Evolutionary conservation across 2,113 vertebrate species (phyloP).

Genomic region (Gnathonemus echidnorhynchus): DNA sequence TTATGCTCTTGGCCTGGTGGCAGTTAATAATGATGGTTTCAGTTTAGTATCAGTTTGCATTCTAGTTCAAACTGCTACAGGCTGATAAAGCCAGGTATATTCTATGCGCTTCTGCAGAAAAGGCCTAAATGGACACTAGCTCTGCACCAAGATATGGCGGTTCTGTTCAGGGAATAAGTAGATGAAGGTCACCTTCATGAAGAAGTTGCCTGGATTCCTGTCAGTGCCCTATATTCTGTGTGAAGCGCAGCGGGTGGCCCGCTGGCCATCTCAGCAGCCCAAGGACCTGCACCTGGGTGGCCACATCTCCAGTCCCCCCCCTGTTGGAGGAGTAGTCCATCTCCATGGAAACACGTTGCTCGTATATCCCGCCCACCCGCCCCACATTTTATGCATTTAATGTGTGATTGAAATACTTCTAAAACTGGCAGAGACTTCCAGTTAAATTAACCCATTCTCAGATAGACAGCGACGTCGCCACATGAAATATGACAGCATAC

Average conservation of each 20-base stretch:
- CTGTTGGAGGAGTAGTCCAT: neutral
- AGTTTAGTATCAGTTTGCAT: neutral
- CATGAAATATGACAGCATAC: neutral
- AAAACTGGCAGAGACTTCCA: neutral
- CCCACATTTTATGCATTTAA: constrained; percentile 20
- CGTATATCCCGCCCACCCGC: constrained; percentile 18
- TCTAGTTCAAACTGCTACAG: neutral
- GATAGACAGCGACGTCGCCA: neutral
- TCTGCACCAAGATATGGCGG: neutral
- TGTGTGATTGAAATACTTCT: neutral
- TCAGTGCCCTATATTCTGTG: neutral
- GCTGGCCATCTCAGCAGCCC: neutral
- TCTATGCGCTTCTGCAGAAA: neutral
- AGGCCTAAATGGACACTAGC: neutral
- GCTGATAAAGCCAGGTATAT: neutral
- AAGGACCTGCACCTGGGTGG: neutral
- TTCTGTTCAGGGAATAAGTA: neutral
- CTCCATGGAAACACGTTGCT: neutral
- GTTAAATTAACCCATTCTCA: neutral
- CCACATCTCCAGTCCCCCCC: neutral
- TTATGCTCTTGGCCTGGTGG: neutral
- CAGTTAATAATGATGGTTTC: neutral
- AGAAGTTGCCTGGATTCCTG: neutral
- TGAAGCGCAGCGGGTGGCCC: neutral
- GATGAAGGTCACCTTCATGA: constrained; percentile 12